phyloP scores from a whole-genome alignment of 2,797 vertebrate genomes.

The Miichthys miiuy region DNA sequence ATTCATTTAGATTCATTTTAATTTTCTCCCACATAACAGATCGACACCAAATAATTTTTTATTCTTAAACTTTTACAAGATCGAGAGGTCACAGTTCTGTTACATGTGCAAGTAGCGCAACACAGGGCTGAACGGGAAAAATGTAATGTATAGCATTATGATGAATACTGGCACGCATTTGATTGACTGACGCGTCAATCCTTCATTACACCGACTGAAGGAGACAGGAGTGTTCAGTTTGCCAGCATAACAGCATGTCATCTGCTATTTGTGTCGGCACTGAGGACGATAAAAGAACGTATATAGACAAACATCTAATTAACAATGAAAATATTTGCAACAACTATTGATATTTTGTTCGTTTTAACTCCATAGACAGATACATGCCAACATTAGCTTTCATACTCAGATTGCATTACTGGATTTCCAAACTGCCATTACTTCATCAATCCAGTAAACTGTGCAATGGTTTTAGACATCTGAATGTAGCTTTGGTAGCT shows the following conservation, averaged over 20 bases:
- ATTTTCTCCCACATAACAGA: background rate
- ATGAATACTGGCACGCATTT: constrained; percentile 27
- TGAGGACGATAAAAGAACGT: background rate
- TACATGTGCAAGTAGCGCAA: constrained; percentile 30
- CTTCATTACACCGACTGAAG: constrained; percentile 43
- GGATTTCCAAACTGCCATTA: background rate
- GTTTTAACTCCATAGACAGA: background rate
- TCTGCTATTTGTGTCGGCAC: background rate
- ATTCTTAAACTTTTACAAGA: constrained; percentile 13
- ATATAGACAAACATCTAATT: background rate
- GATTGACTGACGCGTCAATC: background rate
- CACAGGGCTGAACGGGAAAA: background rate
- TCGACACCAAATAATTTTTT: constrained; percentile 11
- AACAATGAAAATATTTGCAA: background rate
- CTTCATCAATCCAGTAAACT: constrained; percentile 14
- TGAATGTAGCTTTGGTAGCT: background rate
- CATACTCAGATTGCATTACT: background rate
- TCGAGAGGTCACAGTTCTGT: constrained; percentile 33
- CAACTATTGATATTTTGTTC: background rate
- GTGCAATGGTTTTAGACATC: background rate
- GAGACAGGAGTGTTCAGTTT: background rate
- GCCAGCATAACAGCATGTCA: background rate
- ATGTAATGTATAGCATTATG: background rate
- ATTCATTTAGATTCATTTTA: background rate
- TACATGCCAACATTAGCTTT: background rate